A percentile compares a stretch with the other conserved stretches of the same genome.
Evolutionary conservation across 1,140 invertebrate species (phyloP).

Genomic region (Cotesia chilonis): DNA sequence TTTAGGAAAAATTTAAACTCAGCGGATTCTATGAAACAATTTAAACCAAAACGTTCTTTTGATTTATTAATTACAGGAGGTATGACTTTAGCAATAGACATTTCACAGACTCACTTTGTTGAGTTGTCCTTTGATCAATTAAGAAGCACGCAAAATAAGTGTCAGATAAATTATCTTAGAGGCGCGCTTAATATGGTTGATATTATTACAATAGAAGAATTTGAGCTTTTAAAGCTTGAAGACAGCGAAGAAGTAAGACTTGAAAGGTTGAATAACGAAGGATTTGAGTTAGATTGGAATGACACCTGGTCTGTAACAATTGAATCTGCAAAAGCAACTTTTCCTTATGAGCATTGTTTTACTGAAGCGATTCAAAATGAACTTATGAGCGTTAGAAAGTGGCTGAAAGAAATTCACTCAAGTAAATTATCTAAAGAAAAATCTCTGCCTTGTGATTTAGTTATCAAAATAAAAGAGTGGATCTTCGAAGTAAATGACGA

Average conservation of each 20-base stretch:
- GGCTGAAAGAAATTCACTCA: constrained; percentile 80
- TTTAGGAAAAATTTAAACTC: constrained; percentile 49
- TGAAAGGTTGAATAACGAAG: constrained; percentile 78
- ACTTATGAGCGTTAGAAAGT: constrained; percentile 89
- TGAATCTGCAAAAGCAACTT: constrained; percentile 77
- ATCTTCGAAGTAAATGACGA: constrained; percentile 94
- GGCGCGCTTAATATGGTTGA: constrained; percentile 77
- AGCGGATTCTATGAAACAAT: constrained; percentile 6
- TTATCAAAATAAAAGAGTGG: constrained; percentile 87
- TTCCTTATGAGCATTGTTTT: constrained; percentile 94
- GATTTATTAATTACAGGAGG: constrained; percentile 58
- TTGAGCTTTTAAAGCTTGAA: constrained; percentile 68
- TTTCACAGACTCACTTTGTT: constrained; percentile 59
- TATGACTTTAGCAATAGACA: constrained; percentile 58
- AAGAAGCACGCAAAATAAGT: constrained; percentile 59
- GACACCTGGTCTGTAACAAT: constrained; percentile 78
- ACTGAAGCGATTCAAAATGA: constrained; percentile 92
- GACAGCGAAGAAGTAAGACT: constrained; percentile 72
- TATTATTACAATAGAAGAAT: constrained; percentile 78
- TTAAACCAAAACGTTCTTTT: constrained; percentile 44
- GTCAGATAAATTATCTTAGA: constrained; percentile 57
- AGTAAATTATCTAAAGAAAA: constrained; percentile 58
- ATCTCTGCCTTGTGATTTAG: constrained; percentile 84
- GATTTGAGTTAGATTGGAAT: constrained; percentile 75
- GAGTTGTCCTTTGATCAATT: constrained; percentile 60